These are phyloP conservation scores for Gnatocerus cornutus DNA, from an alignment of 2,888 invertebrate species.

Conservation along the genomic window DNA sequence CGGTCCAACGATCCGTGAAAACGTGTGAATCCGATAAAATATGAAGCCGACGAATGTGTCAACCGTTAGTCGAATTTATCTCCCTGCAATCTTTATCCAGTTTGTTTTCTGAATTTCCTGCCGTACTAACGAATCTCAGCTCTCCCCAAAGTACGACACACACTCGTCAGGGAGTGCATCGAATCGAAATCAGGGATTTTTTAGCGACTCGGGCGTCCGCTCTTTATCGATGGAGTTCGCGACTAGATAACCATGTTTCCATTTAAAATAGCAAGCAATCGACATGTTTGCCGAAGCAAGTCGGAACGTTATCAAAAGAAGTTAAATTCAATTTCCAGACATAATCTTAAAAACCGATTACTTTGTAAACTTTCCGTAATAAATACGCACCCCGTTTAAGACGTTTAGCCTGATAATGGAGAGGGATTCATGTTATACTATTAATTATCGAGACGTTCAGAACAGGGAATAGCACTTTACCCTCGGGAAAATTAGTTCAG, in stretches of 20 bases:
- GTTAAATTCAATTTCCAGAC: conserved; percentile 61
- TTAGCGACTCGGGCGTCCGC: conserved; percentile 15
- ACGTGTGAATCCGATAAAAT: conserved; percentile 44
- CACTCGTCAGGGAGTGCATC: conserved; percentile 48
- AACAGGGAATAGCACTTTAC: conserved; percentile 67
- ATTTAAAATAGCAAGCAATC: conserved; percentile 57
- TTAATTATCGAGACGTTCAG: conserved; percentile 65
- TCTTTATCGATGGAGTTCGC: conserved; percentile 10
- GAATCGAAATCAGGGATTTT: conserved; percentile 44
- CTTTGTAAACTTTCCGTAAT: conserved; percentile 58
- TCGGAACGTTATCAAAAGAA: conserved; percentile 54
- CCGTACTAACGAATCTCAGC: conserved; percentile 58
- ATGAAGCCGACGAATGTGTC: conserved; percentile 44
- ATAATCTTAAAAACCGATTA: conserved; percentile 64
- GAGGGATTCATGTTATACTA: conserved; percentile 63
- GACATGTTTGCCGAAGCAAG: conserved; percentile 54
- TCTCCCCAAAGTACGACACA: conserved; percentile 35
- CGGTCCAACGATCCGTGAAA: conserved; percentile 29
- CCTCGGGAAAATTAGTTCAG: conserved; percentile 56
- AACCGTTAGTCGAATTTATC: conserved; percentile 46
- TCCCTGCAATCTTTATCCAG: conserved; percentile 49
- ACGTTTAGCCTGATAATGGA: conserved; percentile 61
- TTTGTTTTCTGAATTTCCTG: conserved; percentile 58
- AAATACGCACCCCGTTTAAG: conserved; percentile 57
- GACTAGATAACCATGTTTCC: conserved; percentile 51